Conservation (phyloP, 2,888 invertebrate genomes). For the Pandemis heparana region DNA sequence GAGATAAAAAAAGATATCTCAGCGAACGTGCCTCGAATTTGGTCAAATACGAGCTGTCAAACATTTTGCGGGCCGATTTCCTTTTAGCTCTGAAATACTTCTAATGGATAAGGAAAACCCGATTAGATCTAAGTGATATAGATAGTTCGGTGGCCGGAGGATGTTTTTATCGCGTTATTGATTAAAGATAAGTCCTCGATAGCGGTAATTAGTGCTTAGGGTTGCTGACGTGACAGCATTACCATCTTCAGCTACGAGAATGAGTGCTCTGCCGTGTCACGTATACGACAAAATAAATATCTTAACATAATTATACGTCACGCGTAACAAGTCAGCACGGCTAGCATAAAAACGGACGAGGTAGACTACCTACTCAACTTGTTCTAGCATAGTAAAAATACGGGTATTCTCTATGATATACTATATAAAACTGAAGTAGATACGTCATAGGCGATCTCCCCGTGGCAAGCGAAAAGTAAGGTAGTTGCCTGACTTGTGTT, state of each 20-base stretch:
- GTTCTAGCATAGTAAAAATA: no score
- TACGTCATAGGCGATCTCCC: no score
- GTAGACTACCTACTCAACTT: no score
- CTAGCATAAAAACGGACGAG: no score
- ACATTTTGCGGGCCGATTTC: constrained; percentile 34
- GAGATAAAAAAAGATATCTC: constrained; percentile 39
- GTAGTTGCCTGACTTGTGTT: no score
- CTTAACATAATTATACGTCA: no score
- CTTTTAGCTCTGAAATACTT: constrained; percentile 24
- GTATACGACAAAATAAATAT: no score
- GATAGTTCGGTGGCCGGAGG: constrained; percentile 2
- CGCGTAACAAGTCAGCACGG: no score
- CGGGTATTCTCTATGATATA: no score
- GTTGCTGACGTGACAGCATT: not conserved
- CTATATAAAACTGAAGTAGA: no score
- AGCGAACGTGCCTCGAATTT: constrained; percentile 34
- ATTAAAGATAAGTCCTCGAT: not conserved
- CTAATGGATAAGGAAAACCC: constrained; percentile 29
- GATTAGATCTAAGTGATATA: constrained; percentile 25
- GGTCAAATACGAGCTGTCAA: constrained; percentile 38
- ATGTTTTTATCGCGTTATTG: constrained; percentile 23
- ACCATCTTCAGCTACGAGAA: not conserved
- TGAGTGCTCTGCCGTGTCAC: no score
- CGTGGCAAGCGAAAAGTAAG: no score
- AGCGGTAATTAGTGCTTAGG: not conserved